Conservation (phyloP, 2,888 invertebrate species). For the Neoscelio sp. region DNA sequence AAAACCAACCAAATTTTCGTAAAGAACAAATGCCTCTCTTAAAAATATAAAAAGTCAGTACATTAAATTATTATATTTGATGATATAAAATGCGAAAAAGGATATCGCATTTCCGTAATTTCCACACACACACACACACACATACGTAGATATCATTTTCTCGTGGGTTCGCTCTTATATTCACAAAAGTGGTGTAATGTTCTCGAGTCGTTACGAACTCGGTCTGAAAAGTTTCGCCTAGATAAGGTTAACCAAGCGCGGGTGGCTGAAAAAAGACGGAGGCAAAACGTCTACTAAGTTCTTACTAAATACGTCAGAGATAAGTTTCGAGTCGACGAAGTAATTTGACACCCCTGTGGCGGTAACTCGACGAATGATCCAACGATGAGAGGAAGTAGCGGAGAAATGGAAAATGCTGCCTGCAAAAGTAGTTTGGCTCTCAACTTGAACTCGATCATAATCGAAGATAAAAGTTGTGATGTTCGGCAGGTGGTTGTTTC, state of each 20-base stretch:
- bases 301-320: conserved; percentile 36
- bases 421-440: neutral
- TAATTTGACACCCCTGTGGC: conserved; percentile 28
- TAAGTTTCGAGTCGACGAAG: conserved; percentile 29
- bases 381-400: neutral
- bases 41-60: too few species aligned
- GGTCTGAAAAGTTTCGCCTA: conserved; percentile 31
- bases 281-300: conserved; percentile 42
- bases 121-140: neutral
- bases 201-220: conserved; percentile 24
- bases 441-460: conserved; percentile 26
- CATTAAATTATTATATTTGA: conserved; percentile 23
- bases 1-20: too few species aligned
- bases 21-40: too few species aligned
- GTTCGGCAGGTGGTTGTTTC: conserved; percentile 3
- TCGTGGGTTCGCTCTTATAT: conserved; percentile 39
- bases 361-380: conserved; percentile 4
- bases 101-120: conserved; percentile 35
- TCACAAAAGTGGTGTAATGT: conserved; percentile 40
- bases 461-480: conserved; percentile 25
- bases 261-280: conserved; percentile 29
- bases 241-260: conserved; percentile 42
- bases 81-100: conserved; percentile 5
- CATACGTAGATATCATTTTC: conserved; percentile 36
- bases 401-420: neutral